phyloP scores from a whole-genome alignment of 2,797 vertebrate species.

The Phrynocephalus vlangalii region DNA sequence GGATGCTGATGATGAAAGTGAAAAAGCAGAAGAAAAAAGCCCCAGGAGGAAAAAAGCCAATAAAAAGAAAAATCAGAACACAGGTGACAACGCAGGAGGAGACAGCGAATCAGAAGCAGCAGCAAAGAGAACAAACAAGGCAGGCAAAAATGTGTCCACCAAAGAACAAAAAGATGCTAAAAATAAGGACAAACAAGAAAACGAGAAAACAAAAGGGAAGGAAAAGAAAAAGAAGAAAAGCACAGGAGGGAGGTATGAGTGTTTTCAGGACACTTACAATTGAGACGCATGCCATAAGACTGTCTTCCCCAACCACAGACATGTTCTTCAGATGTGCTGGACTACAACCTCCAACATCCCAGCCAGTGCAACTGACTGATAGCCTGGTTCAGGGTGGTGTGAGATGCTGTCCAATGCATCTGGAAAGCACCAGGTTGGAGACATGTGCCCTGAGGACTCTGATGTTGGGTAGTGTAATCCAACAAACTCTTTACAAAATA shows the following conservation, averaged over 20 bases:
- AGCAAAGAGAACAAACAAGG: constrained; percentile 59
- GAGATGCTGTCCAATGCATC: background rate
- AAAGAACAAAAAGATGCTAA: constrained; percentile 70
- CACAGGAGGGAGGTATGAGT: constrained; percentile 71
- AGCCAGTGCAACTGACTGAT: no score
- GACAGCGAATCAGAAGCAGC: constrained; percentile 69
- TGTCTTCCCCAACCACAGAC: background rate
- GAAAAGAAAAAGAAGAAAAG: constrained; percentile 79
- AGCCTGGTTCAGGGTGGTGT: background rate
- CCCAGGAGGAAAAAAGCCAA: constrained; percentile 61
- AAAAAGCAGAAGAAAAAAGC: constrained; percentile 54
- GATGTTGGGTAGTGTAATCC: background rate
- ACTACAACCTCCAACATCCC: background rate
- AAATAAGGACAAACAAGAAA: constrained; percentile 80
- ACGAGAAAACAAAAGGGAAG: constrained; percentile 77
- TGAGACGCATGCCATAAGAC: background rate
- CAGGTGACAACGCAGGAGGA: constrained; percentile 70
- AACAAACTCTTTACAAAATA: background rate
- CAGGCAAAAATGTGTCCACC: constrained; percentile 50
- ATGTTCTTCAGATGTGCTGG: background rate
- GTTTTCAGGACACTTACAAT: constrained; percentile 12
- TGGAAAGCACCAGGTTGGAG: background rate
- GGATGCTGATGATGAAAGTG: constrained; percentile 74
- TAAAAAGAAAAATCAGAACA: constrained; percentile 55
- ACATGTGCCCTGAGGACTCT: background rate